phyloP scores from a whole-genome alignment of 2,113 vertebrate species.

The Speoplatyrhinus poulsoni region DNA sequence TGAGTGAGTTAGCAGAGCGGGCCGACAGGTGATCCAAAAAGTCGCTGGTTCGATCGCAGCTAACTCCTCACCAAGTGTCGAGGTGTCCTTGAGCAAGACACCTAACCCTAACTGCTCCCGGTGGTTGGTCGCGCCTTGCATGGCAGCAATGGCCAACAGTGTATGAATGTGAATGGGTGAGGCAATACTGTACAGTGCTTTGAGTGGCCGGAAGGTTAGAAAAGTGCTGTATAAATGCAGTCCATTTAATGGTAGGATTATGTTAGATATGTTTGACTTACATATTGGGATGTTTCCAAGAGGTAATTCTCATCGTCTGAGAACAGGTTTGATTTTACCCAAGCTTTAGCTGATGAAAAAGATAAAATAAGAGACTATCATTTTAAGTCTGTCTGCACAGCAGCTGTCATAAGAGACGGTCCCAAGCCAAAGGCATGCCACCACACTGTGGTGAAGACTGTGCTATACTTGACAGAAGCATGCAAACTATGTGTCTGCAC shows the following conservation, averaged over 20 bases:
- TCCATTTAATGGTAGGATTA: neutral
- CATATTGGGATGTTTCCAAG: constrained; percentile 21
- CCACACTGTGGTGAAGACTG: constrained; percentile 24
- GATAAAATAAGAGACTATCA: constrained; percentile 13
- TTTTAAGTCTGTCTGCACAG: constrained; percentile 25
- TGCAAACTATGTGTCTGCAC: constrained; percentile 31
- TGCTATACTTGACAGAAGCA: constrained; percentile 22
- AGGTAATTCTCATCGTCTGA: neutral
- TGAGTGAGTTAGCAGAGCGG: too few relatives aligned
- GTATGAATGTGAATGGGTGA: too few relatives aligned
- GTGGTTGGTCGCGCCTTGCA: too few relatives aligned
- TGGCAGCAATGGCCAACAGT: too few relatives aligned
- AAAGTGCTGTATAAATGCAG: too few relatives aligned
- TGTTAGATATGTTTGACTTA: constrained; percentile 26
- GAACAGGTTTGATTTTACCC: constrained; percentile 27
- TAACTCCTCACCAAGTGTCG: too few relatives aligned
- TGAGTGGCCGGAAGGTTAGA: too few relatives aligned
- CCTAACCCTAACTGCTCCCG: too few relatives aligned
- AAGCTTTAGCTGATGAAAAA: constrained; percentile 25
- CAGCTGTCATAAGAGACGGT: constrained; percentile 45
- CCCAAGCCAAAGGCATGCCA: constrained; percentile 28
- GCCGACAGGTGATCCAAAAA: too few relatives aligned
- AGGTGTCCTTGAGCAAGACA: too few relatives aligned
- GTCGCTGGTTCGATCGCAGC: too few relatives aligned
- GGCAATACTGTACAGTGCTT: too few relatives aligned